These are phyloP conservation scores for Aythya fuligula DNA, from an alignment of 2,797 vertebrate genomes.

Conservation along the genomic window DNA sequence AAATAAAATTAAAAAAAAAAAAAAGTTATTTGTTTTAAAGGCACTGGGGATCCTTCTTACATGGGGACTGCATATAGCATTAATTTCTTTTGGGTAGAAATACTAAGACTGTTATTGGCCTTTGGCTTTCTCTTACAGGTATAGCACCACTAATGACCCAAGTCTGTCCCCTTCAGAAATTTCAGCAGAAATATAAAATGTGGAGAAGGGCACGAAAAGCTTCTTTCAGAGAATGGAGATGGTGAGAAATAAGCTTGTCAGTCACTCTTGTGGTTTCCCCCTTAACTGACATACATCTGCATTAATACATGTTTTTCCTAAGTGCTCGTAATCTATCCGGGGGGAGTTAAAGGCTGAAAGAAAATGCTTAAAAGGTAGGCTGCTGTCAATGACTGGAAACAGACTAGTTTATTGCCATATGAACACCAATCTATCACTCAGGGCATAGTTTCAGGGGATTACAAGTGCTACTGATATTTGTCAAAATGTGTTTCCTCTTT, in stretches of 20 bases:
- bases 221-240: background rate
- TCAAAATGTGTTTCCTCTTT: background rate
- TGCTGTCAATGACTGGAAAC: background rate
- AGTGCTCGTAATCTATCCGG: background rate
- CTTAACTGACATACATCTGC: background rate
- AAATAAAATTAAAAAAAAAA: background rate
- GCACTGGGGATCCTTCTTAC: background rate
- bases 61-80: background rate
- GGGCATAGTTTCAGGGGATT: background rate
- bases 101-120: background rate
- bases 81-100: background rate
- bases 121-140: background rate
- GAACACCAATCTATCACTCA: background rate
- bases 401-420: background rate
- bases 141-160: background rate
- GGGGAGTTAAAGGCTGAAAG: background rate
- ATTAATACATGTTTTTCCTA: background rate
- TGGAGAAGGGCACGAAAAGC: background rate
- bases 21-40: background rate
- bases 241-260: conserved; percentile 40
- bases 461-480: background rate
- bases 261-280: background rate
- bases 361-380: background rate
- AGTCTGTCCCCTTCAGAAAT: conserved; percentile 30
- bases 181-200: conserved; percentile 32